Base-by-base conservation (phyloP, 2,888 invertebrate species). In the Catocala fraxini region DNA sequence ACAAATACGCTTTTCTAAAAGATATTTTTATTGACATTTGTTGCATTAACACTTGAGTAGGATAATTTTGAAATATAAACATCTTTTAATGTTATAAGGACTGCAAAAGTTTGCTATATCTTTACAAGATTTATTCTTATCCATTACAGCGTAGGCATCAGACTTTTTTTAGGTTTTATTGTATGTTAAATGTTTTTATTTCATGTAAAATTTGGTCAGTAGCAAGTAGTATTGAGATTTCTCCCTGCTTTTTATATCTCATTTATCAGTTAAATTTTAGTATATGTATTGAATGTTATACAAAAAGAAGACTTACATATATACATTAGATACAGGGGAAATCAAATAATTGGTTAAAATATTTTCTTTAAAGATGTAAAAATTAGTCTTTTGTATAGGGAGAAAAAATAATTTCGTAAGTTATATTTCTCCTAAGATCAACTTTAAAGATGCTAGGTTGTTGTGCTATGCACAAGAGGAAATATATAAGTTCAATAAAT, bases 101-200 rank as follows among this genome's bases (percentile, higher is more conserved):
- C 86, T 90, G 88, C 88, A 90, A 83, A 81, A 67, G 79, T 91
- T 91, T 91, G 87, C 89, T 91, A 89, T 88, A 86, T 86, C 77
- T 91, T 88, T 89, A 89, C 89, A 89, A 82, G 81, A 77, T 83
- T 55, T 68, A 70, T 84, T 83, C 80, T 77, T 83, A 82, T 75
- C 73, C 68, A 78, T 79, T 81, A 81, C 80, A 79, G 71, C 73
- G 75, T 84, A 87, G 84, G 83, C 78, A 82, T 84, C 81, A 77
- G 70, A 42, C 80, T 75, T 83, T 82, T 79, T 81, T 62, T 73
- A 68, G 63, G 71, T 77, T 82, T 78, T 80, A 75, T 83, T 81
- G 71, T 73, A 70, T 75, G 68, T 71, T 79, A 70, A 75, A 77
- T 65, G 55, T 81, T 82, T 82, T 76, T 81, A 76, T 75, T 73